Conservation (phyloP, 2,113 vertebrate species). For the Copsychus sechellarum region DNA sequence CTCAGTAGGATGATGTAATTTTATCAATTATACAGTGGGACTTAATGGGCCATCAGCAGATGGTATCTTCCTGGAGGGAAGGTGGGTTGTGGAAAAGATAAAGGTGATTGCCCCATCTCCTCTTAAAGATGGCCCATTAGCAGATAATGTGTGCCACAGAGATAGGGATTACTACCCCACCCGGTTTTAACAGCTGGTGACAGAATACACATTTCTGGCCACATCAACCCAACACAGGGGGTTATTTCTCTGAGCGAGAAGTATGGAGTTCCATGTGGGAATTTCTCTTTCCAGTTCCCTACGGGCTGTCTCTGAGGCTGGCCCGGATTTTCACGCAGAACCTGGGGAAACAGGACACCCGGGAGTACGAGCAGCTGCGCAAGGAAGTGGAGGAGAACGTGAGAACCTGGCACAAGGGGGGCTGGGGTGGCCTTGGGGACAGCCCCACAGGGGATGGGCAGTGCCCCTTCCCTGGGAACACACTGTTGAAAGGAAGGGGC, state of each 20-base stretch:
- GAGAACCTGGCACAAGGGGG: background rate
- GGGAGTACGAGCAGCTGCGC: constrained; percentile 83
- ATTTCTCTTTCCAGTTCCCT: constrained; percentile 78
- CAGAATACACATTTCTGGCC: no score
- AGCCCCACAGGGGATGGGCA: background rate
- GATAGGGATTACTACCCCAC: no score
- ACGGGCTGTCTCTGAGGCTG: constrained; percentile 87
- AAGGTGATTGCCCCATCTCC: no score
- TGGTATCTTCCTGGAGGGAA: no score
- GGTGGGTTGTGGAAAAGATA: no score
- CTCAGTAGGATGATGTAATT: no score
- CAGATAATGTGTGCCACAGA: no score
- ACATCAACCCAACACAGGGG: no score
- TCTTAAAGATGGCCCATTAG: no score
- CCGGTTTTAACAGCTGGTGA: no score
- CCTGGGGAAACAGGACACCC: constrained; percentile 77
- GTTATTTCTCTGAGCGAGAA: background rate
- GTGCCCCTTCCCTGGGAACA: background rate
- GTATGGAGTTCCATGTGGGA: background rate
- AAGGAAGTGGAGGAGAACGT: constrained; percentile 91
- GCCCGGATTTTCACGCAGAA: constrained; percentile 85
- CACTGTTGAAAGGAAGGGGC: background rate
- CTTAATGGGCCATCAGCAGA: no score
- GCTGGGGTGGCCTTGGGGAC: background rate
- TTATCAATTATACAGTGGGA: no score